Conservation (phyloP, 2,797 vertebrate species). For the Platyrinchus mystaceus region DNA sequence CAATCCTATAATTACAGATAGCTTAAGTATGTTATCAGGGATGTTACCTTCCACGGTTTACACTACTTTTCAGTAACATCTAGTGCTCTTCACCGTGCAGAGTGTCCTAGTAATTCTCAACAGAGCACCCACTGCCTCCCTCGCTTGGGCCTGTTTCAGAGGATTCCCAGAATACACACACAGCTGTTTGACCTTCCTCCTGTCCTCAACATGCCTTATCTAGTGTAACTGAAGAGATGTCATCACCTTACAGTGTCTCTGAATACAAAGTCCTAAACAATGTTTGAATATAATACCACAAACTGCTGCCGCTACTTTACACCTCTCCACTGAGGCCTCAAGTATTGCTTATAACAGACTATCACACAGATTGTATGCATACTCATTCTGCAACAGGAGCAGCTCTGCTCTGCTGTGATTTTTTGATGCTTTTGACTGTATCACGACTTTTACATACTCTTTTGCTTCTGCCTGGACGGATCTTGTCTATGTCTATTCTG, state of each 20-base stretch:
- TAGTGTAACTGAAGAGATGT: neutral
- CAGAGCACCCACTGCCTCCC: neutral
- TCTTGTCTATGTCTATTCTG: neutral
- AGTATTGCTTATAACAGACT: neutral
- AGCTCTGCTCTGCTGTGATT: neutral
- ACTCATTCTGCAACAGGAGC: neutral
- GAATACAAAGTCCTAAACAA: neutral
- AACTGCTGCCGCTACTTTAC: neutral
- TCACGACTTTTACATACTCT: neutral
- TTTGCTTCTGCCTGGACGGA: neutral
- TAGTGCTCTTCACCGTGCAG: neutral
- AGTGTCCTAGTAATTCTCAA: neutral
- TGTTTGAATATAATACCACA: neutral
- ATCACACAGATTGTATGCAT: neutral
- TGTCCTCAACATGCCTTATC: slow-evolving; percentile 31
- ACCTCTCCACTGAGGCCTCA: neutral
- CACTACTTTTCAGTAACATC: neutral
- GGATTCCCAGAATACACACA: slow-evolving; percentile 24
- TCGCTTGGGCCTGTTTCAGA: neutral
- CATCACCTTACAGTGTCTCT: neutral
- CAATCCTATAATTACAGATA: neutral
- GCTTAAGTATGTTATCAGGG: neutral
- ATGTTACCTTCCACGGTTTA: neutral
- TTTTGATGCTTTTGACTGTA: neutral
- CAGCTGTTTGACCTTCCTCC: slow-evolving; percentile 32